These are phyloP conservation scores for Denticeps clupeoides DNA, from an alignment of 2,797 vertebrate genomes.

Conservation along the genomic window DNA sequence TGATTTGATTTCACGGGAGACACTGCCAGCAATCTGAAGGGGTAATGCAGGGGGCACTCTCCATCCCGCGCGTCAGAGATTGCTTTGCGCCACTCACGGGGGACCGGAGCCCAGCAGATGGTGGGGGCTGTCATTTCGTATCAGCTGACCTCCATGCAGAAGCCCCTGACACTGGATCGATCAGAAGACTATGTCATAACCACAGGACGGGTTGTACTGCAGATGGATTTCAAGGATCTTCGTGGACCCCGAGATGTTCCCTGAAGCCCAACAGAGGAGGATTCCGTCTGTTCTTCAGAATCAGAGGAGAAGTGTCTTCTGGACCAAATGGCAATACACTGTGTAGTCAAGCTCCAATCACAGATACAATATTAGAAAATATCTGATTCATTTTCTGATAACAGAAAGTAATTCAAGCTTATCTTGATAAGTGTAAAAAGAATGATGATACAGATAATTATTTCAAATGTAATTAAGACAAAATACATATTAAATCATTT, in stretches of 20 bases:
- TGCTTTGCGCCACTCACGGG: conserved; percentile 26
- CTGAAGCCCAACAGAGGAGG: conserved; percentile 18
- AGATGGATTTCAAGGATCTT: conserved; percentile 27
- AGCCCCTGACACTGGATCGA: conserved; percentile 37
- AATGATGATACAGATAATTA: too few relatives aligned
- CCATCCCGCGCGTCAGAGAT: conserved; percentile 16
- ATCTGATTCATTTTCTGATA: too few relatives aligned
- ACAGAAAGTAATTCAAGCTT: too few relatives aligned
- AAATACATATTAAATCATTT: too few relatives aligned
- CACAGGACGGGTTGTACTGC: conserved; percentile 18
- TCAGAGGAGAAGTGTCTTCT: conserved; percentile 10
- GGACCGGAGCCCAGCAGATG: conserved; percentile 49
- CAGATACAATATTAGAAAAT: too few relatives aligned
- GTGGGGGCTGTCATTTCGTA: conserved; percentile 40
- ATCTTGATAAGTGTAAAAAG: too few relatives aligned
- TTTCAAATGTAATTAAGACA: too few relatives aligned
- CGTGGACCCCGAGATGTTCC: conserved; percentile 31
- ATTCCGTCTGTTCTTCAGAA: conserved; percentile 21
- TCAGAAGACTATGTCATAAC: conserved; percentile 26
- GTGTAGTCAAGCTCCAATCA: too few relatives aligned
- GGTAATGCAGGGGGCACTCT: conserved; percentile 14
- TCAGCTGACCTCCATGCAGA: conserved; percentile 47
- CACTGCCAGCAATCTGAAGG: conserved; percentile 10
- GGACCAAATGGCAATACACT: not conserved
- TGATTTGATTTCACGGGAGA: conserved; percentile 13